Evolutionary conservation across 2,888 invertebrate genomes (phyloP).

Genomic region (Ernsta delagoae): DNA sequence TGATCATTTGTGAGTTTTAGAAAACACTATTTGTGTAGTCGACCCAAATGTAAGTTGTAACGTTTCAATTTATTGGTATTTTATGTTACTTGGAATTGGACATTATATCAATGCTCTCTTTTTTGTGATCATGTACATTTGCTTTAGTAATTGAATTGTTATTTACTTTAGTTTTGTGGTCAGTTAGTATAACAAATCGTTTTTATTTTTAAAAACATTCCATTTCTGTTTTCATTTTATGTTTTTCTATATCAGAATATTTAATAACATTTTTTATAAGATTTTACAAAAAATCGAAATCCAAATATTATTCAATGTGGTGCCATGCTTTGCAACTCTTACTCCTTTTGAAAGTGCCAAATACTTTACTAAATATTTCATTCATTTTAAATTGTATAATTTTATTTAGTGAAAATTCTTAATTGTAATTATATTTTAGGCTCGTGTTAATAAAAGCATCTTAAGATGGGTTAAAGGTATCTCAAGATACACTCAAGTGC

Average conservation of each 20-base stretch:
- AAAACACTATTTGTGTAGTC: no score
- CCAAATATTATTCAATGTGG: slow-evolving; percentile 52
- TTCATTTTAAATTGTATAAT: slow-evolving; percentile 24
- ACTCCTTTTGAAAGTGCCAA: slow-evolving; percentile 64
- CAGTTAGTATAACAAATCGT: not conserved
- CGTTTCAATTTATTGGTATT: not conserved
- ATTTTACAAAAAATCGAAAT: slow-evolving; percentile 15
- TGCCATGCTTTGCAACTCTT: slow-evolving; percentile 59
- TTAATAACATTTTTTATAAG: not conserved
- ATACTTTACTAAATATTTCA: slow-evolving; percentile 45
- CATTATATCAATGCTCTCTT: not conserved
- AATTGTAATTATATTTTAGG: not conserved
- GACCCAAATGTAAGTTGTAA: no score
- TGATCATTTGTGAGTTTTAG: no score
- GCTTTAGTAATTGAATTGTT: not conserved
- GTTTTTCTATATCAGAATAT: not conserved
- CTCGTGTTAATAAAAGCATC: no score
- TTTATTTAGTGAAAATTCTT: not conserved
- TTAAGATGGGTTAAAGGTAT: no score
- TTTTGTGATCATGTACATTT: not conserved
- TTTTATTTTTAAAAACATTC: not conserved
- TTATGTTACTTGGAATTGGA: not conserved
- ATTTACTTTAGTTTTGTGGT: not conserved
- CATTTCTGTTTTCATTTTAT: not conserved
- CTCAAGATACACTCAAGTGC: no score